phyloP scores from a whole-genome alignment of 1,140 invertebrate genomes.

The Drosophila nebulosa region DNA sequence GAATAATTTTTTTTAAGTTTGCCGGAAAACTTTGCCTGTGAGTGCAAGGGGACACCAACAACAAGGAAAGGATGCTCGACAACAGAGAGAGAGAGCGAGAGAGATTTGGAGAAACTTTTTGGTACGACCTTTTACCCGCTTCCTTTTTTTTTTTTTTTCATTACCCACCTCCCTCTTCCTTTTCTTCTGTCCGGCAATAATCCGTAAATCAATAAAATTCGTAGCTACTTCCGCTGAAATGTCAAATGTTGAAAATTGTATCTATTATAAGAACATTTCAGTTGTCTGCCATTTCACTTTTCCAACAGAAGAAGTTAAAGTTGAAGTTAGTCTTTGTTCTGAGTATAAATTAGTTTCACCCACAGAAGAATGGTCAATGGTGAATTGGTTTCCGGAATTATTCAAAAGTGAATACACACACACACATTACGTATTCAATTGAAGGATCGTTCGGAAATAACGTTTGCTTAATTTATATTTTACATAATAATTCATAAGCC shows the following conservation, averaged over 20 bases:
- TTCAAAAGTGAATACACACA: no score
- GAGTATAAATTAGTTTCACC: no score
- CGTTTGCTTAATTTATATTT: background rate
- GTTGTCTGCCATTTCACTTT: background rate
- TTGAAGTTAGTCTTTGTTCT: background rate
- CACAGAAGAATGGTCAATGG: background rate
- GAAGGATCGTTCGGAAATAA: background rate
- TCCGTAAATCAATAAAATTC: conserved; percentile 69
- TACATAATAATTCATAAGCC: background rate
- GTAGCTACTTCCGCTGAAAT: conserved; percentile 43
- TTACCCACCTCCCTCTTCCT: background rate
- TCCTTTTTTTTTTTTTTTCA: no score
- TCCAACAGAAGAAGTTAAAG: no score
- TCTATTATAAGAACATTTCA: conserved; percentile 14
- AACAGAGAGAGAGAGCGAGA: no score
- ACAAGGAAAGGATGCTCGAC: background rate
- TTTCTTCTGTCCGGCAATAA: conserved; percentile 28
- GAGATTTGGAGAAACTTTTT: background rate
- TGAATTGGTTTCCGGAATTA: background rate
- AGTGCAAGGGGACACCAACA: no score
- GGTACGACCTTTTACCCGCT: background rate
- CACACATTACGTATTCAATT: background rate
- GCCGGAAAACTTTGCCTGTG: conserved; percentile 50
- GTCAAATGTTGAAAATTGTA: conserved; percentile 23
- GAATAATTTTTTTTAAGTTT: conserved; percentile 65